A percentile compares a stretch with the other conserved stretches of the same genome.
phyloP scores from a whole-genome alignment of 2,797 vertebrate species.

The Gorsachius magnificus region DNA sequence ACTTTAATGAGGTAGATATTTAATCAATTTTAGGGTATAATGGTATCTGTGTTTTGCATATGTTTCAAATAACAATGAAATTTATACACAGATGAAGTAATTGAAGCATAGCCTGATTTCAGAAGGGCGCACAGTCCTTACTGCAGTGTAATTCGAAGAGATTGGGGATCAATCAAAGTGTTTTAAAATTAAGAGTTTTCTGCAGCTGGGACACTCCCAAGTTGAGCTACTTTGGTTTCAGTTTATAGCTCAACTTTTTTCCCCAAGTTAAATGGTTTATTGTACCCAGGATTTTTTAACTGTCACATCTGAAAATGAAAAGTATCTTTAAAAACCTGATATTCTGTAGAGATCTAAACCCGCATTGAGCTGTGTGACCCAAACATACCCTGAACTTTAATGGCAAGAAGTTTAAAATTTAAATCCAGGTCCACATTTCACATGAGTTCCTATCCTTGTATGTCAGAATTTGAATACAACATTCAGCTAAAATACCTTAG shows the following conservation, averaged over 20 bases:
- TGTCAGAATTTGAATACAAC: conserved; percentile 45
- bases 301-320: conserved; percentile 62
- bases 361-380: conserved; percentile 20
- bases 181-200: conserved; percentile 70
- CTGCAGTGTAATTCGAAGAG: conserved; percentile 69
- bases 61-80: conserved; percentile 79
- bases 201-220: conserved; percentile 72
- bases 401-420: conserved; percentile 17
- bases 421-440: conserved; percentile 39
- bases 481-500: conserved; percentile 20
- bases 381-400: conserved; percentile 40
- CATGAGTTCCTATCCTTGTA: conserved; percentile 44
- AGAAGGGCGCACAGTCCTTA: conserved; percentile 56
- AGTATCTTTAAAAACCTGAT: conserved; percentile 56
- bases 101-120: conserved; percentile 69
- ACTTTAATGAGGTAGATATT: conserved; percentile 76
- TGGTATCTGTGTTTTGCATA: conserved; percentile 72
- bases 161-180: conserved; percentile 74
- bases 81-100: conserved; percentile 78
- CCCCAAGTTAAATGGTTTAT: conserved; percentile 54
- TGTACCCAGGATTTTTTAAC: conserved; percentile 53
- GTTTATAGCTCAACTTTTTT: conserved; percentile 59
- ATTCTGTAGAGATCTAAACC: conserved; percentile 59
- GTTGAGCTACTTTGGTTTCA: conserved; percentile 64
- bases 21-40: conserved; percentile 73